phyloP scores from a whole-genome alignment of 1,140 invertebrate species.

The Achroia grisella region DNA sequence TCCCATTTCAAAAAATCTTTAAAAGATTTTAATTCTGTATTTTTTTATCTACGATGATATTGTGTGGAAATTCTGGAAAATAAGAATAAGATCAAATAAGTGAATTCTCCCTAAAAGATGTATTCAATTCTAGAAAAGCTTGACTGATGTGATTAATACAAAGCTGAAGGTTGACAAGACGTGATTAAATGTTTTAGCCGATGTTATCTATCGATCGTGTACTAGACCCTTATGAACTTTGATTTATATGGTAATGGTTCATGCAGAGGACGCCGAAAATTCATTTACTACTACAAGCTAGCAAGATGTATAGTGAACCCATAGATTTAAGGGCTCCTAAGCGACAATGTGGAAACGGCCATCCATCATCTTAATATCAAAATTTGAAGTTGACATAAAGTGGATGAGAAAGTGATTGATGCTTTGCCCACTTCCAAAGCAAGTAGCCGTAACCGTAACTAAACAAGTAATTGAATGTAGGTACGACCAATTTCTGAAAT shows the following conservation, averaged over 20 bases:
- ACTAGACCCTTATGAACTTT: conserved; percentile 30
- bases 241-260: conserved; percentile 44
- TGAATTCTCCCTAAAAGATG: no score
- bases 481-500: conserved; percentile 18
- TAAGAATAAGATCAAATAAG: no score
- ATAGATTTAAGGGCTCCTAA: conserved; percentile 9
- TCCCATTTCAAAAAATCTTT: no score
- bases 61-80: no score
- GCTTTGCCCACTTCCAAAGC: conserved; percentile 32
- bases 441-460: conserved; percentile 31
- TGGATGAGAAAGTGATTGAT: conserved; percentile 66
- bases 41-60: no score
- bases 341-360: conserved; percentile 28
- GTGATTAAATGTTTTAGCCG: no score
- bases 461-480: conserved; percentile 27
- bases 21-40: no score
- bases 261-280: conserved; percentile 1
- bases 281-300: background rate
- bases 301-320: background rate
- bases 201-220: no score
- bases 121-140: no score
- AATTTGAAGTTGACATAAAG: conserved; percentile 64
- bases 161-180: no score
- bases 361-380: conserved; percentile 62
- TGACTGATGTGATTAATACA: no score